Evolutionary conservation across 2,888 invertebrate species (phyloP), one percentile per base, ranked within the genome.

Genomic region (Hirudinaria manillensis): DNA sequence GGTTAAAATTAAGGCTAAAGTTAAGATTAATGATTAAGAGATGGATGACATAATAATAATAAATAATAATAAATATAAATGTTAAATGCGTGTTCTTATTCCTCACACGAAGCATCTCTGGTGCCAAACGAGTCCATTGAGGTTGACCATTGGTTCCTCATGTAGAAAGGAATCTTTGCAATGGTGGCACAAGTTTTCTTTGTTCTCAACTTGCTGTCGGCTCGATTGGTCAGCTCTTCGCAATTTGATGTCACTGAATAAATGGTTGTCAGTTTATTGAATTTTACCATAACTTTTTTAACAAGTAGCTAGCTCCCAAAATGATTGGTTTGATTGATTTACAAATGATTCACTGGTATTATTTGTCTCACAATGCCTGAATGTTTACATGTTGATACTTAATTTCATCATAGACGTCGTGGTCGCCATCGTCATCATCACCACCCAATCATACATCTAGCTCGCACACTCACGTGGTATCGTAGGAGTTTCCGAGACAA

Each of bases 41-140:
- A 75, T n/a, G 72, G 21, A 45, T 45, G 71, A 38, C 24, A 13
- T 34, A 76, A 53, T 13, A 6, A 53, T 56, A 29, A 24, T 27
- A 29, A 70, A 70, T 45, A 36, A 70, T 38, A 24, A n/a, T 51
- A 29, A 27, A 21, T 3, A 65, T 21, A 56, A 73, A 7, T 27
- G n/a, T 45, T 38, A 27, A 0, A 55, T 53, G n/a, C 66, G 27
- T 34, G 13, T n/a, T 16, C n/a, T 29, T n/a, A 10, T 13, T n/a
- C 86, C 87, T 85, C 82, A 98, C 95, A 99, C 99, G 89, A 99
- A 99, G 86, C 99, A 99, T 82, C 94, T 93, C 6, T 94, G 93
- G 87, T 99, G 99, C 96, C 96, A 99, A 65, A 98, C 89, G 87
- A 98, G 96, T 76, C 98, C 98, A 83, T 93, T 94, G 0, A 97